Evolutionary conservation across 2,888 invertebrate genomes (phyloP).

Genomic region (Eupithecia exiguata): DNA sequence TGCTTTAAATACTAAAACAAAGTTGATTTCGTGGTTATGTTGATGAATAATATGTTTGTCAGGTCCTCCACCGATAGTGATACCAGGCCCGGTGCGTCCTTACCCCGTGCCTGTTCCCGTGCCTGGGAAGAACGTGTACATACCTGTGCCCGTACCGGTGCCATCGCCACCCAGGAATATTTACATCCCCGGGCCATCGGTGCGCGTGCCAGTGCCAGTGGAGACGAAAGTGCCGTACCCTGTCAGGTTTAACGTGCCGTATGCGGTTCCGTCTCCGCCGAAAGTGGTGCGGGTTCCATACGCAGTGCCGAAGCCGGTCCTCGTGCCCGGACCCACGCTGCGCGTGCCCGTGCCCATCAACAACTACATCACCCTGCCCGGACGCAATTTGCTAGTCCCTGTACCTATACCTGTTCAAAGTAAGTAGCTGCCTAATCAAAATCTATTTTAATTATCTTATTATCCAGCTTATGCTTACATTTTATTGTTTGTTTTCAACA

Average conservation of each 20-base stretch:
- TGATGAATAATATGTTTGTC: slow-evolving; percentile 16
- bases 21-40: neutral
- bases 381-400: slow-evolving; percentile 57
- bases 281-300: slow-evolving; percentile 49
- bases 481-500: slow-evolving; percentile 22
- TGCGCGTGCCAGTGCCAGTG: slow-evolving; percentile 61
- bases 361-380: slow-evolving; percentile 62
- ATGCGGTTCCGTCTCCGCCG: slow-evolving; percentile 61
- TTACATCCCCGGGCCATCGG: slow-evolving; percentile 52
- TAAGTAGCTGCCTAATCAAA: neutral
- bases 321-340: slow-evolving; percentile 55
- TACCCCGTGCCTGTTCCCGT: slow-evolving; percentile 71
- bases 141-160: slow-evolving; percentile 61
- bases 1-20: neutral
- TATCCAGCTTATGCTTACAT: neutral
- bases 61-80: slow-evolving; percentile 67
- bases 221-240: slow-evolving; percentile 55
- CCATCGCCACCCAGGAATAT: slow-evolving; percentile 58
- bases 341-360: slow-evolving; percentile 60
- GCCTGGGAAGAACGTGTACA: slow-evolving; percentile 60
- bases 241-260: slow-evolving; percentile 56
- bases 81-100: slow-evolving; percentile 71
- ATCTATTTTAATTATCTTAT: neutral
- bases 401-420: slow-evolving; percentile 44
- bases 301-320: slow-evolving; percentile 52